These are phyloP conservation scores for Syrrhaptes paradoxus DNA, from an alignment of 2,113 vertebrate species.

Conservation along the genomic window DNA sequence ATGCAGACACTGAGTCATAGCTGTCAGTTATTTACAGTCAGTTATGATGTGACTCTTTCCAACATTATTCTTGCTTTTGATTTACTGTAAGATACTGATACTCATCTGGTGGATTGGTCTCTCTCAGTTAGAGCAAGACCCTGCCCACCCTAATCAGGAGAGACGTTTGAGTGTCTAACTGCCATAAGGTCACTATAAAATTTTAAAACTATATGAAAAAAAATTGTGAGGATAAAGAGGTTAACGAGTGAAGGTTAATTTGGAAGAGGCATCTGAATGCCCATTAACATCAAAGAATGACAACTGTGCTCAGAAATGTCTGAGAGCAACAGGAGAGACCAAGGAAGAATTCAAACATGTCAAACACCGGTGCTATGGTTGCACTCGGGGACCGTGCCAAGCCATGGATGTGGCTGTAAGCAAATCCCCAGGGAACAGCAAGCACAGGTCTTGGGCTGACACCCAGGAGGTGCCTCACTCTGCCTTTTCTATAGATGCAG, in stretches of 20 bases:
- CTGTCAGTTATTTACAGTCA: constrained; percentile 51
- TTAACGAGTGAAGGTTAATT: rapidly evolving
- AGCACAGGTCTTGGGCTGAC: neutral
- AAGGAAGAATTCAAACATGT: neutral
- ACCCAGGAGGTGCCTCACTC: neutral
- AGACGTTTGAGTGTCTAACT: neutral
- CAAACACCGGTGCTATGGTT: neutral
- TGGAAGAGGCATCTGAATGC: neutral
- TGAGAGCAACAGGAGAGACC: neutral
- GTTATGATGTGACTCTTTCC: neutral
- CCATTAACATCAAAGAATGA: neutral
- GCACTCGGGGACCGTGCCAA: rapidly evolving
- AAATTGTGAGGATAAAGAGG: neutral
- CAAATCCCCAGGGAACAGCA: neutral
- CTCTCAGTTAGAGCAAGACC: neutral
- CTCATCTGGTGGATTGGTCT: neutral
- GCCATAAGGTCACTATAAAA: neutral
- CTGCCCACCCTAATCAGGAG: neutral
- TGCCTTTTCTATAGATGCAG: neutral
- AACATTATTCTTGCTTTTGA: neutral
- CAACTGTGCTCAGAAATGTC: neutral
- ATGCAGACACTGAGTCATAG: constrained; percentile 67
- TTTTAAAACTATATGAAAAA: neutral
- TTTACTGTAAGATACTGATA: neutral
- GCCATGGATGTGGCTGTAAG: neutral